Evolutionary conservation across 2,888 invertebrate genomes (phyloP), one percentile per base, ranked within the genome.

Genomic region (Endotricha flammealis): DNA sequence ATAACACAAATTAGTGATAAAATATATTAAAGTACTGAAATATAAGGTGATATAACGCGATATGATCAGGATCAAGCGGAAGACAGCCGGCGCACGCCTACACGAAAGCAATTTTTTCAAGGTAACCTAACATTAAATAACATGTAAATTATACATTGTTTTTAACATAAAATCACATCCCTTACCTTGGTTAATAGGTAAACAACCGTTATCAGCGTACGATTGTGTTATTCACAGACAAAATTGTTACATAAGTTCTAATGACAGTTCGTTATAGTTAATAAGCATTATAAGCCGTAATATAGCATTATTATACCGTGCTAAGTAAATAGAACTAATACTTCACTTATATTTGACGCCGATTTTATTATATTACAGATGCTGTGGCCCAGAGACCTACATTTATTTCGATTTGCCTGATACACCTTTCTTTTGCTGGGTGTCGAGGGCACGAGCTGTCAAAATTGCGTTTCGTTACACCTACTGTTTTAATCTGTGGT

Each of bases 191-290:
- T 49, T 54, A 55, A 55, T 57, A 64, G 67, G 74, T 79, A 80
- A 79, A 82, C 74, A 69, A 65, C 55, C 54, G 53, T 58, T 75
- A 72, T 64, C 69, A 67, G 64, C 62, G 52, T 60, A 59, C 51
- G 13, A 35, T 34, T 29, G 25, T 24, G 10, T 35, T 29, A 69
- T 76, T 78, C 70, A 70, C 67, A 61, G 64, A 67, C 64, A 72
- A 62, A 75, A 72, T 67, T 73, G 77, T 85, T 85, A 85, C 83
- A 83, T 85, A 85, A 85, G 85, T 67, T 75, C 79, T 71, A 75
- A 80, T 85, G 85, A 82, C 83, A 80, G 69, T 49, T 60, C 46
- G 30, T 22, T 41, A 39, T 53, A 11, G 11, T 62, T 64, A 64
- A 45, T 33, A 48, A 57, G 50, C 55, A 57, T 60, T 56, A 55